Conservation (phyloP, 23 tunicate species). For the Diplosoma virens region DNA sequence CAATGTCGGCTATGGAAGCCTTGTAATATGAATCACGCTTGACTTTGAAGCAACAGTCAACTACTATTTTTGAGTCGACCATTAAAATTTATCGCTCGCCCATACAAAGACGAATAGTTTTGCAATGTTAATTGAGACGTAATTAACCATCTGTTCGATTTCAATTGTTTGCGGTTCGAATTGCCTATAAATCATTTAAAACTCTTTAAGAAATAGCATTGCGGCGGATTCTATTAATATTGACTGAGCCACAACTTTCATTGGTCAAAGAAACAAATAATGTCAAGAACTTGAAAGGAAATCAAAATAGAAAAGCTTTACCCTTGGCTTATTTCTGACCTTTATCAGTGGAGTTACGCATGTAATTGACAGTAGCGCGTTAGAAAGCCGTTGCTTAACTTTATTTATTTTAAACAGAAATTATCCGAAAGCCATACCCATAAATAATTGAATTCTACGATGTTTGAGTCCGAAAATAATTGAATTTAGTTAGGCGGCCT, state of each 20-base stretch:
- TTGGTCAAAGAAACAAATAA: not conserved
- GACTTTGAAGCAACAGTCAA: too few relatives aligned
- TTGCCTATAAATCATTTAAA: slow-evolving; percentile 5
- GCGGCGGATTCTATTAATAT: not conserved
- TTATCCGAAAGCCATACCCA: not conserved
- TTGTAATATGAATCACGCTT: too few relatives aligned
- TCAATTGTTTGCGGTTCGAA: not conserved
- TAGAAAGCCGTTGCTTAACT: not conserved
- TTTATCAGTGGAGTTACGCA: not conserved
- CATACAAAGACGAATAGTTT: too few relatives aligned
- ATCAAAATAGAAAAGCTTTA: not conserved
- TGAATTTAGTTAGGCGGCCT: slow-evolving; percentile 5
- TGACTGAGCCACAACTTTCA: not conserved
- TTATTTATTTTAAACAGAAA: slow-evolving; percentile 9
- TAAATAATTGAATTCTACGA: slow-evolving; percentile 14
- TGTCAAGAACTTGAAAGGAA: not conserved
- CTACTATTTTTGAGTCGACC: too few relatives aligned
- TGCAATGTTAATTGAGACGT: not conserved
- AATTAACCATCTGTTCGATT: slow-evolving; percentile 1
- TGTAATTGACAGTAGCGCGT: not conserved
- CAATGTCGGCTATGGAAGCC: too few relatives aligned
- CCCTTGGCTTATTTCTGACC: not conserved
- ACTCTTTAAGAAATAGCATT: not conserved
- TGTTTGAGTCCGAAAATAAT: slow-evolving; percentile 12
- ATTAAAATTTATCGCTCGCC: too few relatives aligned